These are phyloP conservation scores for Epizoanthus stellaris DNA, from an alignment of 92 coral and sea anemone genomes.

Conservation along the genomic window DNA sequence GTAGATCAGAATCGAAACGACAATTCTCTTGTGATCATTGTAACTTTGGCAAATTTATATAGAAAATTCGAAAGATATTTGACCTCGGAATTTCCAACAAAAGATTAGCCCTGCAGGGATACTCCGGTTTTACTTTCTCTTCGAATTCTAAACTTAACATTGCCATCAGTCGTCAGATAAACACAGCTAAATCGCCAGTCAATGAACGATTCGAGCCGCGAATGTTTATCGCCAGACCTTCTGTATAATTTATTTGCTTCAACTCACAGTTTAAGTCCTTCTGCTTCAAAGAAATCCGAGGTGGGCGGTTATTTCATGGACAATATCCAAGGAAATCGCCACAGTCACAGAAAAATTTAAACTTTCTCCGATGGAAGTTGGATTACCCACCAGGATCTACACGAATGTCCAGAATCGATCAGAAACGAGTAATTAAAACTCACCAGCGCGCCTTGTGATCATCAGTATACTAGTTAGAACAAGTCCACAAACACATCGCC, in stretches of 20 bases:
- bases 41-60: not conserved
- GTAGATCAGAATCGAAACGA: no score
- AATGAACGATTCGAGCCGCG: not conserved
- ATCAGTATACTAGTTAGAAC: slow-evolving; percentile 3
- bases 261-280: not conserved
- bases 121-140: slow-evolving; percentile 9
- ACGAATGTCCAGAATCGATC: not conserved
- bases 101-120: slow-evolving; percentile 6
- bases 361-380: not conserved
- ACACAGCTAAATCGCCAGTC: slow-evolving; percentile 15
- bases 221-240: not conserved
- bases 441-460: slow-evolving; percentile 8
- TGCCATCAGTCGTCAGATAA: not conserved
- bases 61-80: not conserved
- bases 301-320: slow-evolving; percentile 5
- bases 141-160: not conserved
- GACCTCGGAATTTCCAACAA: slow-evolving; percentile 4
- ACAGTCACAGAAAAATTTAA: not conserved
- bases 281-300: not conserved
- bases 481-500: slow-evolving; percentile 1
- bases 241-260: not conserved
- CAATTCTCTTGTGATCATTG: not conserved
- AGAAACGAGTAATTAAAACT: slow-evolving; percentile 11
- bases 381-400: not conserved
- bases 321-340: slow-evolving; percentile 4